Evolutionary conservation across 2,888 invertebrate species (phyloP).

Genomic region (Chloromyia formosa): DNA sequence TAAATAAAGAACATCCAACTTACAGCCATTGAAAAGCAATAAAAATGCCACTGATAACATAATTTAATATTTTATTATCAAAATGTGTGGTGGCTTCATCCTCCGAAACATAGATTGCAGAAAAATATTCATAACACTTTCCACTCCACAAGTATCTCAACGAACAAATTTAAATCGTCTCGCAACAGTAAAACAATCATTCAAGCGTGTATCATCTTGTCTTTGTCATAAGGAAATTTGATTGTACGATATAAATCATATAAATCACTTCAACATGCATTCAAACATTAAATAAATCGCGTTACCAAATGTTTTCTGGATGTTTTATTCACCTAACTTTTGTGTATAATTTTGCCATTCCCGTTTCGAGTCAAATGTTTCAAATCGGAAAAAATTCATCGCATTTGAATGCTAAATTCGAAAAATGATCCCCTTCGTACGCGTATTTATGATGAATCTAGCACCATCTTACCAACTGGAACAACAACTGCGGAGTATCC

Average conservation of each 20-base stretch:
- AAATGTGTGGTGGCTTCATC: too few relatives aligned
- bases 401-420: not conserved
- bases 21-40: too few relatives aligned
- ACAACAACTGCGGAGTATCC: conserved; percentile 21
- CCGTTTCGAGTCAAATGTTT: conserved; percentile 24
- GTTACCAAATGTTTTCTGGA: conserved; percentile 61
- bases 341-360: conserved; percentile 50
- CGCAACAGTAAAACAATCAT: too few relatives aligned
- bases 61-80: too few relatives aligned
- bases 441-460: not conserved
- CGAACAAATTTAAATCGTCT: too few relatives aligned
- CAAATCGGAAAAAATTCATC: conserved; percentile 23
- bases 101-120: too few relatives aligned
- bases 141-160: too few relatives aligned
- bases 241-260: conserved; percentile 62
- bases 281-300: conserved; percentile 62
- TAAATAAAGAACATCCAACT: too few relatives aligned
- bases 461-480: not conserved
- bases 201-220: not conserved
- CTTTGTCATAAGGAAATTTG: conserved; percentile 35
- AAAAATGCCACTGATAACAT: too few relatives aligned
- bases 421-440: not conserved
- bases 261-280: conserved; percentile 64
- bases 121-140: too few relatives aligned
- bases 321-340: conserved; percentile 51